A percentile compares a stretch with the other conserved stretches of the same genome.
These are phyloP conservation scores for Pseudomyrmex gracilis DNA, from an alignment of 1,140 invertebrate species.

Conservation along the genomic window DNA sequence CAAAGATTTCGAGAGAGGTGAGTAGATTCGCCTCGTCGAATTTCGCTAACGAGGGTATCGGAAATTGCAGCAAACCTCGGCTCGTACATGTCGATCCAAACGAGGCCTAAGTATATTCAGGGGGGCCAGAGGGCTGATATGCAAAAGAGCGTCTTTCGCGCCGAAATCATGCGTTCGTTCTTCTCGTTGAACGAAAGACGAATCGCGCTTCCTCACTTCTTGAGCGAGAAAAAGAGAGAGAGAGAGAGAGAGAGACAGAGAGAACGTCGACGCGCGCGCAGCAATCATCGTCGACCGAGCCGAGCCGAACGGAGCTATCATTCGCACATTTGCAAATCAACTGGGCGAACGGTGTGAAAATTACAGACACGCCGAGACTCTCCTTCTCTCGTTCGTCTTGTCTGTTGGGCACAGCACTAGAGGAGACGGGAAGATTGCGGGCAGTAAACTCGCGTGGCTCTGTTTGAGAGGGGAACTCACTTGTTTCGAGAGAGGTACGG, in stretches of 20 bases:
- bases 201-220: constrained; percentile 30
- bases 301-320: constrained; percentile 73
- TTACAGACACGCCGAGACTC: constrained; percentile 75
- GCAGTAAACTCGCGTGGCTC: constrained; percentile 70
- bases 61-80: constrained; percentile 60
- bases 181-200: constrained; percentile 64
- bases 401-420: constrained; percentile 69
- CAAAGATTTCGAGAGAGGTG: constrained; percentile 9
- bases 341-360: constrained; percentile 83
- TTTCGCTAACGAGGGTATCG: constrained; percentile 67
- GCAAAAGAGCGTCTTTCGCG: constrained; percentile 51
- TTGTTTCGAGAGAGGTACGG: neutral
- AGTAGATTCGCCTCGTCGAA: constrained; percentile 11
- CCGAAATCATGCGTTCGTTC: constrained; percentile 64
- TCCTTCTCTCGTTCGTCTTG: constrained; percentile 62
- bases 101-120: constrained; percentile 34
- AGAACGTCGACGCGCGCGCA: neutral
- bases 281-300: constrained; percentile 61
- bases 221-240: neutral
- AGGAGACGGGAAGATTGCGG: constrained; percentile 76
- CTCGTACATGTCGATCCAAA: constrained; percentile 46
- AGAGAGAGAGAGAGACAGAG: constrained; percentile 19
- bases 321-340: constrained; percentile 82
- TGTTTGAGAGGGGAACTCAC: constrained; percentile 34
- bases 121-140: constrained; percentile 61